phyloP scores from a whole-genome alignment of 2,797 vertebrate genomes.

The Coreius guichenoti region DNA sequence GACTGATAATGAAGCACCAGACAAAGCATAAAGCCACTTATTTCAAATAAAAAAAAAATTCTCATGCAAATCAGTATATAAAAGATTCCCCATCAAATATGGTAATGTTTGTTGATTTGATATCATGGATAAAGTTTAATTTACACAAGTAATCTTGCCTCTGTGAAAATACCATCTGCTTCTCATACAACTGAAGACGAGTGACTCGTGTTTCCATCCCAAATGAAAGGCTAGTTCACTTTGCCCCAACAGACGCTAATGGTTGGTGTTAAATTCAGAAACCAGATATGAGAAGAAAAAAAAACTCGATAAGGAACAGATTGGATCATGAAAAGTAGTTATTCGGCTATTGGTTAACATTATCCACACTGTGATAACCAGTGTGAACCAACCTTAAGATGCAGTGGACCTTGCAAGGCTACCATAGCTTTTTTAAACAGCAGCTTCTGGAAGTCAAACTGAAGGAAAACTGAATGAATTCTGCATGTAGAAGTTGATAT shows the following conservation, averaged over 20 bases:
- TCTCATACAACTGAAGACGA: conserved; percentile 31
- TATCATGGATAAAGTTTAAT: conserved; percentile 4
- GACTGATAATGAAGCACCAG: conserved; percentile 15
- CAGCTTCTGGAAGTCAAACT: not conserved
- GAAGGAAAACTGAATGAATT: not conserved
- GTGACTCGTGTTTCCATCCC: conserved; percentile 16
- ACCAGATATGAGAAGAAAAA: not conserved
- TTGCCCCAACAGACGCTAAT: not conserved
- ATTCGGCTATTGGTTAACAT: not conserved
- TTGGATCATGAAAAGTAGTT: not conserved
- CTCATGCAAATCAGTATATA: not conserved
- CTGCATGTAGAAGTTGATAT: not conserved
- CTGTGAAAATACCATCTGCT: conserved; percentile 39
- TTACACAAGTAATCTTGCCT: not conserved
- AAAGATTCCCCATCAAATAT: not conserved
- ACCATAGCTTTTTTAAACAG: not conserved
- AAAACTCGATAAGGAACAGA: not conserved
- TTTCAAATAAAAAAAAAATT: not conserved
- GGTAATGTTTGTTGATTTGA: not conserved
- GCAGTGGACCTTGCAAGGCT: not conserved
- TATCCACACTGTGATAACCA: not conserved
- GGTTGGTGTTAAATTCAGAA: not conserved
- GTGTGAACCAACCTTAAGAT: not conserved
- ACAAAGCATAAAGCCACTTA: not conserved
- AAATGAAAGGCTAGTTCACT: conserved; percentile 8